These are phyloP conservation scores for Poeciliopsis paucimaculata DNA, from an alignment of 2,797 vertebrate genomes.

Conservation along the genomic window DNA sequence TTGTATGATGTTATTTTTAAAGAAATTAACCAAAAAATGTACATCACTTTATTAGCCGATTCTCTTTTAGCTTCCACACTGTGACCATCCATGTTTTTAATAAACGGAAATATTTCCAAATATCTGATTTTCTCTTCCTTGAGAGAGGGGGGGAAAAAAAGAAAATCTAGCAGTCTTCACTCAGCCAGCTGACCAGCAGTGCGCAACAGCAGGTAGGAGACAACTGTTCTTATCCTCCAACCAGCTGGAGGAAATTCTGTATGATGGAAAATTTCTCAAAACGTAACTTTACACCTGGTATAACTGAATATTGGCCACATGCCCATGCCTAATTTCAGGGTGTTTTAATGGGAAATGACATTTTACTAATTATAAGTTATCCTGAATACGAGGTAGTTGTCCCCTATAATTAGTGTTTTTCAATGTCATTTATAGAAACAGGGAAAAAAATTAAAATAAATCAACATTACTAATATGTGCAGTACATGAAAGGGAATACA, in stretches of 20 bases:
- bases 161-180: neutral
- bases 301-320: neutral
- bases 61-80: neutral
- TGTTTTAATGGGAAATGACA: neutral
- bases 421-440: conserved; percentile 1
- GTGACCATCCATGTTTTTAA: neutral
- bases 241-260: neutral
- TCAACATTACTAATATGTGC: neutral
- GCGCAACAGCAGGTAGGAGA: neutral
- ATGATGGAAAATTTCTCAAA: neutral
- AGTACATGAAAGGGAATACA: conserved; percentile 26
- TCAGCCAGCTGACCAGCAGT: neutral
- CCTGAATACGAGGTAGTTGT: neutral
- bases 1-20: neutral
- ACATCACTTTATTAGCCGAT: neutral
- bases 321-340: neutral
- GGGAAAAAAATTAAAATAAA: neutral
- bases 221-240: neutral
- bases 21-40: neutral
- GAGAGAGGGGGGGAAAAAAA: neutral
- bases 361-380: neutral
- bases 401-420: neutral
- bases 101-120: neutral
- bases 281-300: neutral
- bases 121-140: neutral